Base-by-base conservation (phyloP, 2,888 invertebrate species). In the Volucella bombylans region DNA sequence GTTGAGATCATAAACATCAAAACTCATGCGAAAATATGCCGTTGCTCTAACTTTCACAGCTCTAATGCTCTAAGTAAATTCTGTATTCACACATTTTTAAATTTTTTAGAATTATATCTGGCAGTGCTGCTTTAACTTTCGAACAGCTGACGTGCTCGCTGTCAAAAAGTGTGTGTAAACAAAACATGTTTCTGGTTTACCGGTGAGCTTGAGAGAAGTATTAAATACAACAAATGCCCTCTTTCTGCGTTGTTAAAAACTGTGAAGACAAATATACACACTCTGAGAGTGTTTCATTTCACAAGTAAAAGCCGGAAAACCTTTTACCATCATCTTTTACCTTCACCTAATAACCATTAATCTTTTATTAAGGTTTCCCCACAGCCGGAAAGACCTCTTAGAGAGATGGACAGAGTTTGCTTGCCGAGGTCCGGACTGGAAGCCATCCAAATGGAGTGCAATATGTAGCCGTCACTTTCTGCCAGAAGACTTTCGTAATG, bases 401-500 rank as follows among this genome's bases (percentile, higher is more conserved):
- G 86, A 89, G 8, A 89, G 90, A 86, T 92, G 92, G 92, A 88
- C 90, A 61, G 88, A 90, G 9, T 92, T 92, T 65, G 89, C 90
- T 0, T 89, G 88, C 55, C 90, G 92, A 9, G 90, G 88, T 8
- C 80, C 87, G 0, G 86, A 89, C 15, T 92, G 92, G 92, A 89
- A 89, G 73, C 92, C 92, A 4, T 90, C 90, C 1, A 90, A 90
- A 65, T 92, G 92, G 91, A 91, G 91, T 64, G 89, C 92, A 0
- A 88, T 92, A 8, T 92, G 92, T 83, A 91, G 92, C 83, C 89
- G 90, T 0, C 92, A 92, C 69, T 92, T 92, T 81, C 61, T 86
- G 0, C 89, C 89, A 2, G 86, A 88, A 1, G 92, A 92, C 82
- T 92, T 91, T 74, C 89, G 89, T 0, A 90, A 90, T 71, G 80